A percentile compares a stretch with the other conserved stretches of the same genome.
Conservation (phyloP, 1,140 invertebrate species). For the Nomia melanderi region DNA sequence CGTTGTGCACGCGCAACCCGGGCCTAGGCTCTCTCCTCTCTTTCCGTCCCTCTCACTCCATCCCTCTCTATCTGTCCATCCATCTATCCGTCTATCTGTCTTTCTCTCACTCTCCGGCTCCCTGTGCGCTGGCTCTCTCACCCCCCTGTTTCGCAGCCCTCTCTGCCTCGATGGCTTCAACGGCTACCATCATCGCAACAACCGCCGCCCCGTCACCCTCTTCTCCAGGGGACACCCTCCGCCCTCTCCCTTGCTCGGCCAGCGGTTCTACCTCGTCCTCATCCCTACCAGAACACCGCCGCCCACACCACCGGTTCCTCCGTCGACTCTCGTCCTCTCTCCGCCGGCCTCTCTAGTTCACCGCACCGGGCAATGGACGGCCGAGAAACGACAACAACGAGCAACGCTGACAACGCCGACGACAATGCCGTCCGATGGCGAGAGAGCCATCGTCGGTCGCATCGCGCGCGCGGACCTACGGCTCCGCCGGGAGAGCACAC, state of each 20-base stretch:
- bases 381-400: constrained; percentile 74
- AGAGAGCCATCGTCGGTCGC: constrained; percentile 44
- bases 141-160: constrained; percentile 1
- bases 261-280: not conserved
- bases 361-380: constrained; percentile 53
- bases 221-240: constrained; percentile 31
- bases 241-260: not conserved
- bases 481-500: too few species aligned
- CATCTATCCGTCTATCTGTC: too few species aligned
- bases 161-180: constrained; percentile 46
- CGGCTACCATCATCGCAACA: constrained; percentile 30
- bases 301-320: not conserved
- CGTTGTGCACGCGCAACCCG: constrained; percentile 73
- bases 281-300: too few species aligned
- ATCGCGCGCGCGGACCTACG: too few species aligned
- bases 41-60: constrained; percentile 29
- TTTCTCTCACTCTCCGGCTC: too few species aligned
- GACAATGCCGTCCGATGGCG: constrained; percentile 58
- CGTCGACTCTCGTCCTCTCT: not conserved
- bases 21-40: constrained; percentile 10
- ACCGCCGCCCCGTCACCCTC: constrained; percentile 32
- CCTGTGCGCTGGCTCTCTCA: too few species aligned
- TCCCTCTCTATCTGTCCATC: too few species aligned
- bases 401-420: constrained; percentile 66
- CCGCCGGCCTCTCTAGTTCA: constrained; percentile 16